A percentile compares a stretch with the other conserved stretches of the same genome.
These are phyloP conservation scores for Grammomys surdaster DNA, from an alignment of 2,113 vertebrate species.

Conservation along the genomic window DNA sequence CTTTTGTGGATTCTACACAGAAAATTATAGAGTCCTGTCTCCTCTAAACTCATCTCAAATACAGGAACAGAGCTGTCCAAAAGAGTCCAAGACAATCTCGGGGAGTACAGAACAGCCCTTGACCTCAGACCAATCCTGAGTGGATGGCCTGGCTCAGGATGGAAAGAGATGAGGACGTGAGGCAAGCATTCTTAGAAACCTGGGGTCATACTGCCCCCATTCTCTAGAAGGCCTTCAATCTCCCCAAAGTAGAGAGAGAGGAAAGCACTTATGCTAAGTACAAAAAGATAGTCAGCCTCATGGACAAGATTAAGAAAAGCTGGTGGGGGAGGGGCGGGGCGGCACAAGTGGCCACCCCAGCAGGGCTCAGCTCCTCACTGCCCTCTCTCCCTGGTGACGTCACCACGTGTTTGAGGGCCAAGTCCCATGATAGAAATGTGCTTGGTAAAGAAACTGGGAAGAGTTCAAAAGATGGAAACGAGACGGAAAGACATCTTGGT, in stretches of 20 bases:
- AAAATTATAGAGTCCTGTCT: constrained; percentile 13
- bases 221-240: not conserved
- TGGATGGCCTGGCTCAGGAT: not conserved
- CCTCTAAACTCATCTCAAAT: not conserved
- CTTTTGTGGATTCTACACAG: constrained; percentile 53
- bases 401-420: constrained; percentile 34
- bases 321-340: too few species aligned
- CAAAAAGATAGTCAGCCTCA: not conserved
- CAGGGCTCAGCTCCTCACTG: not conserved
- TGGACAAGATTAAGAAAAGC: not conserved
- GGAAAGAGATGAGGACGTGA: not conserved
- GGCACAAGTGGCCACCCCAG: not conserved
- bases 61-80: not conserved
- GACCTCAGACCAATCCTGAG: not conserved
- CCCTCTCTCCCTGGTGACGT: not conserved
- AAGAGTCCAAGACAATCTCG: not conserved
- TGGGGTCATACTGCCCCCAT: not conserved
- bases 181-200: not conserved
- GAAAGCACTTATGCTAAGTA: not conserved
- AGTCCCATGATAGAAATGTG: constrained; percentile 15
- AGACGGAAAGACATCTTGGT: constrained; percentile 73
- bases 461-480: constrained; percentile 45
- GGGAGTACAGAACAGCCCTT: not conserved
- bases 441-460: constrained; percentile 58
- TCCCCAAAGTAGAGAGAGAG: not conserved